Evolutionary conservation across 2,113 vertebrate species (phyloP).

Genomic region (Cromileptes altivelis): DNA sequence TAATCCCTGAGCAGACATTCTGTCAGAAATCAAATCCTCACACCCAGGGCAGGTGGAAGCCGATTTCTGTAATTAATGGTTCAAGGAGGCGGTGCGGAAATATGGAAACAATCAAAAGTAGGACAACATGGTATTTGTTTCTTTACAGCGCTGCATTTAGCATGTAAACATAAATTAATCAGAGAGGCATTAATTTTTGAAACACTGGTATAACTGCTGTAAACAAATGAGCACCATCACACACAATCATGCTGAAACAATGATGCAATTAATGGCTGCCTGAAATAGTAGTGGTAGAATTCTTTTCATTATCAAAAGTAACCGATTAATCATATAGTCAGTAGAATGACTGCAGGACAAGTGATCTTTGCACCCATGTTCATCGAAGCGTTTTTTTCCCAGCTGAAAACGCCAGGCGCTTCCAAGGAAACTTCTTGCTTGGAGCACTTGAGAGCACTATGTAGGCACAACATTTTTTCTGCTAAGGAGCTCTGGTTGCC

Average conservation of each 20-base stretch:
- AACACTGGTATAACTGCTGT: neutral
- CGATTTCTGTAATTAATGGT: constrained; percentile 58
- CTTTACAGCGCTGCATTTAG: constrained; percentile 2
- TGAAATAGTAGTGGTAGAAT: too few relatives aligned
- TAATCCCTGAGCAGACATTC: constrained; percentile 73
- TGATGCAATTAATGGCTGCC: neutral
- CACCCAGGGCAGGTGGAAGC: constrained; percentile 46
- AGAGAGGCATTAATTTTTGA: constrained; percentile 6
- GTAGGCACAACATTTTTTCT: too few relatives aligned
- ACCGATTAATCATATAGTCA: neutral
- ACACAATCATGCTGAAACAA: neutral
- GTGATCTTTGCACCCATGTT: too few relatives aligned
- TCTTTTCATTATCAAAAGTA: neutral
- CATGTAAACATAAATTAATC: constrained; percentile 27
- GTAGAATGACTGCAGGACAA: neutral
- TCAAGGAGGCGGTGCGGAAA: constrained; percentile 22
- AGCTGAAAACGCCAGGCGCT: too few relatives aligned
- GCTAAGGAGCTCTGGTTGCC: too few relatives aligned
- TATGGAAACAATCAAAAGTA: constrained; percentile 17
- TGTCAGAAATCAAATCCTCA: constrained; percentile 66
- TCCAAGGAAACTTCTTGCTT: too few relatives aligned
- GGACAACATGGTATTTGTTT: constrained; percentile 12
- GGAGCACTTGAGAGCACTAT: too few relatives aligned
- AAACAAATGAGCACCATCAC: constrained; percentile 16
- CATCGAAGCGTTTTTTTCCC: too few relatives aligned